A percentile compares a stretch with the other conserved stretches of the same genome.
Conservation (phyloP, 2,888 invertebrate genomes). For the Chaitophorus viminalis region DNA sequence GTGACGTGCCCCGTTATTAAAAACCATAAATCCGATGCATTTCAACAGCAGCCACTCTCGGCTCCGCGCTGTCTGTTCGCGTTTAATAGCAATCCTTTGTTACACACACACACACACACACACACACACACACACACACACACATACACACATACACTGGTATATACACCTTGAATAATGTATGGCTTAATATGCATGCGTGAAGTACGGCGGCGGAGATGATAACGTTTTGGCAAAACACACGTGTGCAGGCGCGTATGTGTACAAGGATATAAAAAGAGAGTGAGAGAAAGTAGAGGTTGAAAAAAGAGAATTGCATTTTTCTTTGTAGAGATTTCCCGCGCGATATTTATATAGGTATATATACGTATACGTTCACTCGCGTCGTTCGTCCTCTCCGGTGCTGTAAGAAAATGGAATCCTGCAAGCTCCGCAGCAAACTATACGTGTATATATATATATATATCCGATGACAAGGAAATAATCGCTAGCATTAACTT, state of each 20-base stretch:
- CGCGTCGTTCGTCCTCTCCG: not conserved
- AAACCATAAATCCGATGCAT: constrained; percentile 56
- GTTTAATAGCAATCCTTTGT: constrained; percentile 36
- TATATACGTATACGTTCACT: no score
- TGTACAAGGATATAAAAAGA: not conserved
- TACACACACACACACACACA: not conserved
- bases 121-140: not conserved
- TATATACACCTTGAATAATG: constrained; percentile 23
- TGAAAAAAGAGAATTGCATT: no score
- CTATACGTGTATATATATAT: no score
- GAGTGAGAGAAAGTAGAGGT: not conserved
- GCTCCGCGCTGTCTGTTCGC: constrained; percentile 32
- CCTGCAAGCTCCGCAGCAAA: no score
- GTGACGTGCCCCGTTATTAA: constrained; percentile 43
- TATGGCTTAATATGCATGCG: constrained; percentile 29
- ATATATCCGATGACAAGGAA: constrained; percentile 6
- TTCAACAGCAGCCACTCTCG: constrained; percentile 47
- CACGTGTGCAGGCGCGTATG: not conserved
- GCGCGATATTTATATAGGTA: no score
- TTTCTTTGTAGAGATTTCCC: no score
- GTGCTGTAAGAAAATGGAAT: not conserved
- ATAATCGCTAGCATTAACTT: constrained; percentile 11
- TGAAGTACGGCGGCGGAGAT: not conserved
- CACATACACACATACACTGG: not conserved
- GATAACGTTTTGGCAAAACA: constrained; percentile 27